A percentile compares a stretch with the other conserved stretches of the same genome.
Conservation (phyloP, 2,888 invertebrate genomes). For the Zootermopsis nevadensis region DNA sequence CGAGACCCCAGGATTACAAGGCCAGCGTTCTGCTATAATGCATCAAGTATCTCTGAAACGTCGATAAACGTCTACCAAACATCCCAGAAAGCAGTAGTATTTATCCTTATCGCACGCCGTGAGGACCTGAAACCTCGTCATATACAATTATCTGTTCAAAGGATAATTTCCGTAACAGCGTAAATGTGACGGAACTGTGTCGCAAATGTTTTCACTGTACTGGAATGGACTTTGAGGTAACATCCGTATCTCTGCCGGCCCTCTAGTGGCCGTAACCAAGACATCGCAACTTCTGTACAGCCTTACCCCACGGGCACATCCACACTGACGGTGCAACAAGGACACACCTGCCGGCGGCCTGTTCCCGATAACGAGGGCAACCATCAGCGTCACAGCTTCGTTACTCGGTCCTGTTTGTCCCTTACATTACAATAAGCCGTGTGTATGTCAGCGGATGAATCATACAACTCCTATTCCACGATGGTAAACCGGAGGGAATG, state of each 20-base stretch:
- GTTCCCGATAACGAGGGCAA: background rate
- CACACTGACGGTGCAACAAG: slow-evolving; percentile 13
- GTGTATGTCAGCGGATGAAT: background rate
- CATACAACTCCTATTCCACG: background rate
- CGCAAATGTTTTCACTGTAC: background rate
- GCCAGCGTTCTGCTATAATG: no score
- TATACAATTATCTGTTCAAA: no score
- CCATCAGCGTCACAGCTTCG: background rate
- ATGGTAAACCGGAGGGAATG: no score
- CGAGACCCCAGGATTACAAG: no score
- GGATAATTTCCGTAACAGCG: no score
- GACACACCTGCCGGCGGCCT: background rate
- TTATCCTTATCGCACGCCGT: no score
- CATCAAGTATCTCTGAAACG: no score
- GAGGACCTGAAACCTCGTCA: no score
- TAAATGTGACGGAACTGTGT: no score
- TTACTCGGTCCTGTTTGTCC: background rate
- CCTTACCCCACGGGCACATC: slow-evolving; percentile 9
- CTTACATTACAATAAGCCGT: background rate
- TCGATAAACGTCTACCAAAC: no score
- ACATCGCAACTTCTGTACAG: slow-evolving; percentile 29
- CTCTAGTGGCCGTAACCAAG: slow-evolving; percentile 15
- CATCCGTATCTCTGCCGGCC: background rate
- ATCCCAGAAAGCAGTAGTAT: no score
- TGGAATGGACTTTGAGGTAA: slow-evolving; percentile 16